Evolutionary conservation across 1,140 invertebrate species (phyloP), one percentile per base, ranked within the genome.

Genomic region (Chironomus tepperi): DNA sequence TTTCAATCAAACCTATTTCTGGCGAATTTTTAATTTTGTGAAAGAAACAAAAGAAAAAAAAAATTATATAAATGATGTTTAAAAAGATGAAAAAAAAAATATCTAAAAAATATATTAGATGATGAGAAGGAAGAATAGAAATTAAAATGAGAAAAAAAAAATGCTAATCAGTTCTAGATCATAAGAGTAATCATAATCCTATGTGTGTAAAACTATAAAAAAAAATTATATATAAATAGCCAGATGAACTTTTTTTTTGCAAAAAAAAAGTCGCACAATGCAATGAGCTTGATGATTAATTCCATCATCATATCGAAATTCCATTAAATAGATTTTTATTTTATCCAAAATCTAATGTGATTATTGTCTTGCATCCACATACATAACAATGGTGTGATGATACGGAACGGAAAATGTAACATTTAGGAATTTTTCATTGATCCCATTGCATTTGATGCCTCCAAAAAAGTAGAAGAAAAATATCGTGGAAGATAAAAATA

Each of bases 151-250:
- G 10, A 21, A 70, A 70, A 18, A 70, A 70, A 70, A 70, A 70
- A 70, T 70, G 65, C 65, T 70, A 70, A 70, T 70, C 65, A 70
- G 65, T 70, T 70, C 9, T 70, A 70, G 65, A 70, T 19, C n/a
- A 18, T 70, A 70, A 70, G 65, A 70, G 19, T 70, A 70, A 70
- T 70, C 65, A 18, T 70, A 70, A 70, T 70, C 16, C 65, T 19
- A 70, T 70, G 65, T 70, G 65, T 70, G 65, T 70, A 70, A 70
- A 70, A 70, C 65, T 70, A 70, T 57, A 57, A 57, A n/a, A n/a
- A n/a, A n/a, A n/a, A 57, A 12, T 57, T 57, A 57, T n/a, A 57
- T 1, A 47, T 34, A 57, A 57, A 57, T 57, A 57, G 47, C 47
- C 47, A 12, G 47, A 57, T n/a, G n/a, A 57, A 57, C 12, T 34